Evolutionary conservation across 2,888 invertebrate species (phyloP), one percentile per base, ranked within the genome.

Genomic region (Acronicta alni): DNA sequence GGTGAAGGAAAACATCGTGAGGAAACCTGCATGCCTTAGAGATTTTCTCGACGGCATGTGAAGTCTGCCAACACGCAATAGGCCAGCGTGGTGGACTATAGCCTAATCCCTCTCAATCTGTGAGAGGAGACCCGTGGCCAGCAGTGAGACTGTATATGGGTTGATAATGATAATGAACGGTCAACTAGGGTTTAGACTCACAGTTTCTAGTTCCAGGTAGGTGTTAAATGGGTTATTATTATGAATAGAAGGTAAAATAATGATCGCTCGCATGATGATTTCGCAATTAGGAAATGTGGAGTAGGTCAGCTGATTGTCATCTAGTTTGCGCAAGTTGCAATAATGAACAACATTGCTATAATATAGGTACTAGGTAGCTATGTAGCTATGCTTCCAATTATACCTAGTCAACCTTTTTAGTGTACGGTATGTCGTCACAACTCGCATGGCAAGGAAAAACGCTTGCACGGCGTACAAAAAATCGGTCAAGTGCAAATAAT

Each of bases 261-360:
- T 42, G 54, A 67, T 59, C 59, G 59, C 67, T 59, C 52, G 49
- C 52, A 56, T 72, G 67, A 72, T 58, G 51, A 72, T 68, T 72
- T 66, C 48, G 72, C 55, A 72, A 68, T 67, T 55, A 68, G 44
- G 55, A 17, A 72, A 66, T 72, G 58, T 67, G 26, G 67, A 68
- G 67, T 72, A 68, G 72, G 67, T 66, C 72, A 66, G 9, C 44
- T 39, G 67, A 67, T 72, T 53, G 72, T 72, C 72, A 72, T 67
- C 67, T 55, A 39, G 44, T 68, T 72, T 59, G 67, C 72, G 59
- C 44, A 68, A 72, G 38, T 58, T 72, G 72, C 67, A 66, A 68
- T 68, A 68, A 43, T 59, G 54, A 58, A 66, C 47, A 20, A 47
- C 43, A 59, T 48, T 66, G 42, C 35, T 59, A 30, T 30, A 49